These are phyloP conservation scores for Petrocephalus zakoni DNA, from an alignment of 2,113 vertebrate genomes.

Conservation along the genomic window DNA sequence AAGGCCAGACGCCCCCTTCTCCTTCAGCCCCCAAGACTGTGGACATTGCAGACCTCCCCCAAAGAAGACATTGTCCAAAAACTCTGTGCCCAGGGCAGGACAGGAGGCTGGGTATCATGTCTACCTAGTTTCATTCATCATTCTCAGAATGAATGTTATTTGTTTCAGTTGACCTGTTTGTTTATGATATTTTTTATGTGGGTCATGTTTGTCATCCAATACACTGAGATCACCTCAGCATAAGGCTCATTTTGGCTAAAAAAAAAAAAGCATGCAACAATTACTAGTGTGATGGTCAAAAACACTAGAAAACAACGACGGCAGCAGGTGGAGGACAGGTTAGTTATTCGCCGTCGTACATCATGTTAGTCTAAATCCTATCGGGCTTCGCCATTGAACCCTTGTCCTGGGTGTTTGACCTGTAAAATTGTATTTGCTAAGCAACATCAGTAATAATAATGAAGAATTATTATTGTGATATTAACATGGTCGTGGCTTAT, in stretches of 20 bases:
- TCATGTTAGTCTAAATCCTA: background rate
- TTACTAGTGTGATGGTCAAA: background rate
- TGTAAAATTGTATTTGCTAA: background rate
- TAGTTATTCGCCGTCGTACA: background rate
- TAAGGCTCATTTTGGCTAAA: background rate
- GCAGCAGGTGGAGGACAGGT: background rate
- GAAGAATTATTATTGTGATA: background rate
- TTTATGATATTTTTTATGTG: background rate
- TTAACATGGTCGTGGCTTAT: background rate
- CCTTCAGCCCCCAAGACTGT: conserved; percentile 19
- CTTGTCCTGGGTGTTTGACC: background rate
- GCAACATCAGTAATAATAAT: background rate
- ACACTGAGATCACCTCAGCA: background rate
- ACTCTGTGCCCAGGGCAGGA: background rate
- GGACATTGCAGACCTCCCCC: conserved; percentile 31
- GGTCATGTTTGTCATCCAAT: background rate
- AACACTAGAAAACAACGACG: background rate
- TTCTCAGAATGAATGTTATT: background rate
- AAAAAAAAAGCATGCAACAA: background rate
- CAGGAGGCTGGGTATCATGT: background rate
- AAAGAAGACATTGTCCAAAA: conserved; percentile 37
- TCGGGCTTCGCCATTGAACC: background rate
- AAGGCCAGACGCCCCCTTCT: conserved; percentile 16
- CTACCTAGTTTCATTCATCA: background rate
- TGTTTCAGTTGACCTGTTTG: background rate